phyloP scores from a whole-genome alignment of 2,888 invertebrate species.

The Drosophila histrio region DNA sequence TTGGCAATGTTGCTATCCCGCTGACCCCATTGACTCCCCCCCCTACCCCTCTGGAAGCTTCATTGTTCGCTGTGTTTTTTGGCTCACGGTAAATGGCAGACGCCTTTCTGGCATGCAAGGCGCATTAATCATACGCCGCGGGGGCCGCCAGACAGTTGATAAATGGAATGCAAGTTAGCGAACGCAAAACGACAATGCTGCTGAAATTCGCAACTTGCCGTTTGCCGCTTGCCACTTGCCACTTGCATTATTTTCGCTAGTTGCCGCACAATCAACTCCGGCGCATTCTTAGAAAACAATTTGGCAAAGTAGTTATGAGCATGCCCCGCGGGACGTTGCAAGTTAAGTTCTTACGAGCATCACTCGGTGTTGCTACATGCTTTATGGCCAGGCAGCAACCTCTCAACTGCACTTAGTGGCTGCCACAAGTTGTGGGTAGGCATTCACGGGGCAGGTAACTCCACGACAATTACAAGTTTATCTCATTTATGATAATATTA shows the following conservation, averaged over 20 bases:
- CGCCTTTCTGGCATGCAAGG: conserved; percentile 7
- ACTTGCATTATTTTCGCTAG: conserved; percentile 19
- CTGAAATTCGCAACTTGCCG: neutral
- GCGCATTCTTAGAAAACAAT: conserved; percentile 52
- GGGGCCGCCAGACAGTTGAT: conserved; percentile 60
- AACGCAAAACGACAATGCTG: conserved; percentile 4
- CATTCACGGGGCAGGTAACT: neutral
- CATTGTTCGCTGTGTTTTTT: neutral
- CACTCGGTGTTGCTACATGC: conserved; percentile 7
- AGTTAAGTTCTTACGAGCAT: neutral
- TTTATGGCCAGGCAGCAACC: neutral
- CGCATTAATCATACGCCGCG: conserved; percentile 67
- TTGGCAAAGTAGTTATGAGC: conserved; percentile 45
- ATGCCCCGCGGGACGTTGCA: neutral
- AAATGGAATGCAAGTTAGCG: conserved; percentile 54
- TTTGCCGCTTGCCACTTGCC: conserved; percentile 6
- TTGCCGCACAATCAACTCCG: conserved; percentile 39
- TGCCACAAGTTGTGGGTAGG: neutral
- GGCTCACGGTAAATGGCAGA: conserved; percentile 15
- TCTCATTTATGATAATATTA: neutral
- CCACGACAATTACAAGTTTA: too few relatives aligned
- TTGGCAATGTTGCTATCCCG: conserved; percentile 41
- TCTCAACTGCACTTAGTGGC: neutral
- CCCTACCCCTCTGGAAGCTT: neutral
- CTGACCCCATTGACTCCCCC: neutral